A percentile compares a stretch with the other conserved stretches of the same genome.
Conservation (phyloP, 2,888 invertebrate genomes). For the Sinotaia quadrata region DNA sequence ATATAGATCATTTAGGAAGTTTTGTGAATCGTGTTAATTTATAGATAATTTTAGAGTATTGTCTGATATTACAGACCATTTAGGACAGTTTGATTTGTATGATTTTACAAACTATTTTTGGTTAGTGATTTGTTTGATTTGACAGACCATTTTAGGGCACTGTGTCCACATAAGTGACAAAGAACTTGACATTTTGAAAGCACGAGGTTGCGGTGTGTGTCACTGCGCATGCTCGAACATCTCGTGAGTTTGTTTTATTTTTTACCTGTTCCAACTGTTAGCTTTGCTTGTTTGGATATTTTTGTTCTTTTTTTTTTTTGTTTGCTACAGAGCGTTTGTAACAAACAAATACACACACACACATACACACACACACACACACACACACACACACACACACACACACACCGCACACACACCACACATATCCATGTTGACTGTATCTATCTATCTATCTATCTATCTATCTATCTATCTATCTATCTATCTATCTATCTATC, state of each 20-base stretch:
- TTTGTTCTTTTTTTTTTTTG: too few relatives aligned
- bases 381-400: neutral
- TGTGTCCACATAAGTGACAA: conserved; percentile 82
- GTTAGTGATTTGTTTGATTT: conserved; percentile 2
- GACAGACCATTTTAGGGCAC: conserved; percentile 86
- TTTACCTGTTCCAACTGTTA: too few relatives aligned
- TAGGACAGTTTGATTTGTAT: too few relatives aligned
- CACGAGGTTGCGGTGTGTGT: conserved; percentile 80
- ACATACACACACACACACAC: conserved; percentile 1
- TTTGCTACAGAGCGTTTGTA: too few relatives aligned
- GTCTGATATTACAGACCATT: too few relatives aligned
- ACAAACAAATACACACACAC: conserved; percentile 5
- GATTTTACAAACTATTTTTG: neutral
- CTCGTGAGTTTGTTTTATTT: conserved; percentile 45
- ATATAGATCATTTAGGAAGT: too few relatives aligned
- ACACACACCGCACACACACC: neutral
- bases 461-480: neutral
- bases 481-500: neutral
- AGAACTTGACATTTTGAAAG: conserved; percentile 79
- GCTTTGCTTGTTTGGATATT: too few relatives aligned
- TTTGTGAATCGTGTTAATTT: too few relatives aligned
- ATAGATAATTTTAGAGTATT: too few relatives aligned
- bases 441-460: neutral
- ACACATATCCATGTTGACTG: too few relatives aligned
- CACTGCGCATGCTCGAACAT: conserved; percentile 90